phyloP scores from a whole-genome alignment of 2,113 vertebrate species.

The Lepus europaeus region DNA sequence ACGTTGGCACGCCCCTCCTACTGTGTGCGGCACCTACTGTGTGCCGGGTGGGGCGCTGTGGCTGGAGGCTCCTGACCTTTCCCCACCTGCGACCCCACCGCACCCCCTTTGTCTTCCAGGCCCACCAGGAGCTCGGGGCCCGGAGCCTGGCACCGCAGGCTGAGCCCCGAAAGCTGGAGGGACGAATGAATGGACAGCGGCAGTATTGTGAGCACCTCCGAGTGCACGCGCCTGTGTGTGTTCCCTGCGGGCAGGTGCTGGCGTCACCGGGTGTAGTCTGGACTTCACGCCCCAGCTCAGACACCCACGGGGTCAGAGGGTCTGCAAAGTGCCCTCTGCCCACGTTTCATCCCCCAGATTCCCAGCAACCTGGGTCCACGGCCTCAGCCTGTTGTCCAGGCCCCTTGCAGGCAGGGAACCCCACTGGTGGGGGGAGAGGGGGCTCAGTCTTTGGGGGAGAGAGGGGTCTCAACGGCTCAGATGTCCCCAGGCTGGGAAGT shows the following conservation, averaged over 20 bases:
- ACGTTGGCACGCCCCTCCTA: neutral
- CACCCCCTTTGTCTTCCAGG: neutral
- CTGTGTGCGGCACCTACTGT: neutral
- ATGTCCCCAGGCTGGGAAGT: neutral
- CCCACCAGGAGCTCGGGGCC: neutral
- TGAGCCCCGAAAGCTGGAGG: neutral
- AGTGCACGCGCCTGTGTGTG: too few relatives aligned
- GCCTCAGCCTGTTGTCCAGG: neutral
- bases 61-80: neutral
- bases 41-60: neutral
- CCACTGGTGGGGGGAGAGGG: neutral
- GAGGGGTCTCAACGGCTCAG: neutral
- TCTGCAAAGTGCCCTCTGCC: rapidly evolving
- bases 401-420: neutral
- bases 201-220: too few relatives aligned
- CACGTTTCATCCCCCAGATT: rapidly evolving
- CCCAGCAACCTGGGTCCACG: neutral
- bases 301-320: rapidly evolving
- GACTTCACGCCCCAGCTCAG: neutral
- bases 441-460: rapidly evolving
- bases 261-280: rapidly evolving
- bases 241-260: neutral
- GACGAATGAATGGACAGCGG: slow-evolving; percentile 68
- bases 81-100: neutral
- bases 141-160: neutral